Percentiles rank a stretch among this genome's conserved stretches.
phyloP scores from a whole-genome alignment of 2,797 vertebrate genomes.

The Sphenopsis melanotis region DNA sequence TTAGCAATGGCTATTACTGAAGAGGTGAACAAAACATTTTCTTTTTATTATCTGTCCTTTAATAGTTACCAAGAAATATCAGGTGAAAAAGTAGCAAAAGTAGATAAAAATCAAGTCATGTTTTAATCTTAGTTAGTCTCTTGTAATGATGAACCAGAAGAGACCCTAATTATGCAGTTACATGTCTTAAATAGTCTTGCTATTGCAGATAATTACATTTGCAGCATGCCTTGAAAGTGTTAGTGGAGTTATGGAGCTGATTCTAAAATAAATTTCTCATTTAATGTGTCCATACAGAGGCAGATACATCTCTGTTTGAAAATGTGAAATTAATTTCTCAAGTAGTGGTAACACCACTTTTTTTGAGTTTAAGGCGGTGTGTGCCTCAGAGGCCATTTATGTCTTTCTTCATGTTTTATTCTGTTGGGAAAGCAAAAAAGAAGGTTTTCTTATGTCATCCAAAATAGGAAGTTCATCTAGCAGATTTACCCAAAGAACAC shows the following conservation, averaged over 20 bases:
- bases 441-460: not conserved
- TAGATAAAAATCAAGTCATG: not conserved
- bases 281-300: not conserved
- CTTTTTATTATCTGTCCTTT: slow-evolving; percentile 49
- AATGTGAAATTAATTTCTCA: not conserved
- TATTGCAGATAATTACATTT: slow-evolving; percentile 45
- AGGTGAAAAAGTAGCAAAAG: slow-evolving; percentile 6
- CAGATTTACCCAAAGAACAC: not conserved
- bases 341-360: not conserved
- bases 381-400: not conserved
- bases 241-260: not conserved
- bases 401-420: not conserved
- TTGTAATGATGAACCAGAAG: slow-evolving; percentile 37
- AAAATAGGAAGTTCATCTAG: not conserved
- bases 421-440: not conserved
- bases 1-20: slow-evolving; percentile 19
- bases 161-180: slow-evolving; percentile 58
- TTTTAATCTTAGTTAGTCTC: slow-evolving; percentile 25
- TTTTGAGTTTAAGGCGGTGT: not conserved
- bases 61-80: slow-evolving; percentile 37
- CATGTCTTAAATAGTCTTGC: slow-evolving; percentile 23
- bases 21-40: slow-evolving; percentile 36
- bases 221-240: not conserved
- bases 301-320: not conserved
- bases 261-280: not conserved